Evolutionary conservation across 2,888 invertebrate species (phyloP).

Genomic region (Pristionchus mayeri): DNA sequence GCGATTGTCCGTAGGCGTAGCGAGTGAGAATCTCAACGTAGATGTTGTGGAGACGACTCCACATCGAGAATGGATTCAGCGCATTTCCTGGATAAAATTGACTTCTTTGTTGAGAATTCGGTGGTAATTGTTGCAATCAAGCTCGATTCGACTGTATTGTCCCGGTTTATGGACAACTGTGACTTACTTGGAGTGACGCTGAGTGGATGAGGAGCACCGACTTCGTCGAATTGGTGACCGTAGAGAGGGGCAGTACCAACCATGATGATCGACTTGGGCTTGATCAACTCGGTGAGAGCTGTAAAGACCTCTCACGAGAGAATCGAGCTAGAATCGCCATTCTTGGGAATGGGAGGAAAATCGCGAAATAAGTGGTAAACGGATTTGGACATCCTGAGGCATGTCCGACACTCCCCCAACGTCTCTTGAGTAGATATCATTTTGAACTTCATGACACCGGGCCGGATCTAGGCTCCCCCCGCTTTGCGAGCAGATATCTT

Average conservation of each 20-base stretch:
- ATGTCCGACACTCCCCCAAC: no score
- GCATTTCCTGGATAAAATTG: not conserved
- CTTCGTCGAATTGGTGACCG: constrained; percentile 5
- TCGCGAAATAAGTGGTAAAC: no score
- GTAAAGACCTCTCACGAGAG: not conserved
- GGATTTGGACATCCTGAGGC: no score
- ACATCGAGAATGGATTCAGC: not conserved
- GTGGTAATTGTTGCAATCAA: not conserved
- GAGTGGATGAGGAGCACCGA: not conserved
- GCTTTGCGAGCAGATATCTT: no score
- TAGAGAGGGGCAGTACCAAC: not conserved
- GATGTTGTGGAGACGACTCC: constrained; percentile 4
- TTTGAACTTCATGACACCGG: no score
- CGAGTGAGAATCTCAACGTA: not conserved
- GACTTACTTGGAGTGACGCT: not conserved
- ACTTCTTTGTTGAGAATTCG: not conserved
- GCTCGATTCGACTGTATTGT: no score
- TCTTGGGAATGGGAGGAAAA: no score
- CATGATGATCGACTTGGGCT: constrained; percentile 40
- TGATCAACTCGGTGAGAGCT: constrained; percentile 37
- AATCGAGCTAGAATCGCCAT: no score
- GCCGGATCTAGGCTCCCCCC: no score
- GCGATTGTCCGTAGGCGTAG: not conserved
- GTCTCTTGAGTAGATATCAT: no score
- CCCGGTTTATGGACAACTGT: not conserved